These are phyloP conservation scores for Coenonympha arcania DNA, from an alignment of 2,888 invertebrate species.

Conservation along the genomic window DNA sequence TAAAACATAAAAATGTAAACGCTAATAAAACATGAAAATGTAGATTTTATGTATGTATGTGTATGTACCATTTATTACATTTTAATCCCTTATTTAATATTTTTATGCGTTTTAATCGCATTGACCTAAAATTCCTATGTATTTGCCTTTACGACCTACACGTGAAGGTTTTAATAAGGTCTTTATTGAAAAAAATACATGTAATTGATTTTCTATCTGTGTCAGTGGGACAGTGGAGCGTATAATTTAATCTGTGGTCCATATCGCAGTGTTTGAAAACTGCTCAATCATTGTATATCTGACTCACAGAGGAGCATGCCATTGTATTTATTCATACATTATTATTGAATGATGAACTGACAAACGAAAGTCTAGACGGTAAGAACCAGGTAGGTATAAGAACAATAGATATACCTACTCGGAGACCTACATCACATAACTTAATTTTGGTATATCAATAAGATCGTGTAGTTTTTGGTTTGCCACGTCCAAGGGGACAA, in stretches of 20 bases:
- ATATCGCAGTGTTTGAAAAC: constrained; percentile 10
- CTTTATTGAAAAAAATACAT: not conserved
- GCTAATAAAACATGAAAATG: too few relatives aligned
- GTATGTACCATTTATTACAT: too few relatives aligned
- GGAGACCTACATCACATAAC: too few relatives aligned
- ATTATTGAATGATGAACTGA: not conserved
- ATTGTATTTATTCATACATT: constrained; percentile 11
- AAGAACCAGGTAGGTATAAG: too few relatives aligned
- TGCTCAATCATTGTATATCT: constrained; percentile 18
- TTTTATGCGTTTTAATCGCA: not conserved
- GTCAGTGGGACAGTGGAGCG: constrained; percentile 19
- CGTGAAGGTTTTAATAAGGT: constrained; percentile 1
- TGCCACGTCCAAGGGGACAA: too few relatives aligned
- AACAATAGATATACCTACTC: too few relatives aligned
- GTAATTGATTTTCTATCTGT: constrained; percentile 13
- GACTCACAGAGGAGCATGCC: constrained; percentile 9
- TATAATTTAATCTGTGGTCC: constrained; percentile 7
- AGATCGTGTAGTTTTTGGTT: too few relatives aligned
- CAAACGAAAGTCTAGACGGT: too few relatives aligned
- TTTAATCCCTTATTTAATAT: not conserved
- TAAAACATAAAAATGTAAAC: too few relatives aligned
- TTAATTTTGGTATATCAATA: too few relatives aligned
- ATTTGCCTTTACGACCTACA: not conserved
- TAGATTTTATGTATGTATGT: too few relatives aligned
- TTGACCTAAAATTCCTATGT: constrained; percentile 3